A percentile compares a stretch with the other conserved stretches of the same genome.
phyloP scores from a whole-genome alignment of 2,113 vertebrate species.

The Neolamprologus variostigma region DNA sequence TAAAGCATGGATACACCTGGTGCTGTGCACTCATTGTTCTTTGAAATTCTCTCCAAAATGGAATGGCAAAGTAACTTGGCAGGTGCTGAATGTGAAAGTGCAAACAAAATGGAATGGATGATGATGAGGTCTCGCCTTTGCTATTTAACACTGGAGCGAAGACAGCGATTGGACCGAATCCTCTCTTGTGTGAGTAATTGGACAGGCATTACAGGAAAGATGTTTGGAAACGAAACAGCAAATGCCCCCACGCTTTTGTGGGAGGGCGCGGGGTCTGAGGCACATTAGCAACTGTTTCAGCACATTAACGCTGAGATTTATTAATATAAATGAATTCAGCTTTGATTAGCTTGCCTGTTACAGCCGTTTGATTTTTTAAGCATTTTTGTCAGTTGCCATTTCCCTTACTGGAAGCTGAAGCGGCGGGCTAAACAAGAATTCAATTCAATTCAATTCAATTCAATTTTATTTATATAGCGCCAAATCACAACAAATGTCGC shows the following conservation, averaged over 20 bases:
- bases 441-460: no score
- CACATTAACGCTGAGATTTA: constrained; percentile 13
- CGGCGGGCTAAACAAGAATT: neutral
- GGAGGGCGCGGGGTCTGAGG: neutral
- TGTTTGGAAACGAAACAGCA: constrained; percentile 11
- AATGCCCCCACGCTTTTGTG: neutral
- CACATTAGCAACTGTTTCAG: constrained; percentile 18
- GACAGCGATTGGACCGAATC: neutral
- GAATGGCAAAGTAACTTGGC: constrained; percentile 30
- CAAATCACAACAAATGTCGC: no score
- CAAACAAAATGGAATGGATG: constrained; percentile 10
- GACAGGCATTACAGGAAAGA: constrained; percentile 15
- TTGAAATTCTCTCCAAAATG: constrained; percentile 26
- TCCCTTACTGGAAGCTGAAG: neutral
- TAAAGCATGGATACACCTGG: neutral
- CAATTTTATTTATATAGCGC: no score
- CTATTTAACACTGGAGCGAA: constrained; percentile 40
- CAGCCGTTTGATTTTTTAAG: neutral
- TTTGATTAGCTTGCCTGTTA: neutral
- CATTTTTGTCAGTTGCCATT: neutral
- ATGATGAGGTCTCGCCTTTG: constrained; percentile 30
- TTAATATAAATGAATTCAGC: neutral
- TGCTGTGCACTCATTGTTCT: constrained; percentile 27
- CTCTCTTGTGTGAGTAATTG: constrained; percentile 30
- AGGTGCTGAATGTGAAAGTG: constrained; percentile 29